These are phyloP conservation scores for Hyperopisus bebe DNA, from an alignment of 2,113 vertebrate genomes.

Conservation along the genomic window DNA sequence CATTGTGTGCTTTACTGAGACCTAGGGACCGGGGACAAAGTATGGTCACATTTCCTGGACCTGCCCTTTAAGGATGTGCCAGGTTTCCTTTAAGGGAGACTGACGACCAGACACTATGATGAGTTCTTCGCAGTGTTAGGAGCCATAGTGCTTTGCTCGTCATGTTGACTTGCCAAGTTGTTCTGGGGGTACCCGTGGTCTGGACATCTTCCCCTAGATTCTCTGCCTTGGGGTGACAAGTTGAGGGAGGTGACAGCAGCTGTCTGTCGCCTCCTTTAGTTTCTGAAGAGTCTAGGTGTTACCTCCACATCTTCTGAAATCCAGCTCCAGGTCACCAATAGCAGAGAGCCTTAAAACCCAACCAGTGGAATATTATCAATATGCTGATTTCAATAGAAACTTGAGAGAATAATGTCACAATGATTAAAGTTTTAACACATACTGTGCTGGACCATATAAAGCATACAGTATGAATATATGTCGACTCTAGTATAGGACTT, in stretches of 20 bases:
- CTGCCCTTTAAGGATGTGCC: background rate
- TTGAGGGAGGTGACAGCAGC: background rate
- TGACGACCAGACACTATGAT: background rate
- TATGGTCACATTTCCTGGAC: background rate
- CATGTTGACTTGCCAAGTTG: background rate
- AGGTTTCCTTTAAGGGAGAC: background rate
- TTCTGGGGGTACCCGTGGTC: background rate
- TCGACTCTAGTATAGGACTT: background rate
- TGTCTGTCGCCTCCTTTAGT: background rate
- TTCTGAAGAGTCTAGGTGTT: background rate
- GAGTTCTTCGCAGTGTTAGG: background rate
- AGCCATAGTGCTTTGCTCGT: background rate
- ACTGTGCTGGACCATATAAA: background rate
- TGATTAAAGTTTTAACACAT: background rate
- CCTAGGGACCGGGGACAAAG: background rate
- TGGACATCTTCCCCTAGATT: background rate
- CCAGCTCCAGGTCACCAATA: background rate
- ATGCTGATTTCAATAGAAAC: background rate
- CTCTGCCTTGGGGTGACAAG: background rate
- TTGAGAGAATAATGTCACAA: background rate
- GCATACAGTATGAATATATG: background rate
- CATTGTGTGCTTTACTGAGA: background rate
- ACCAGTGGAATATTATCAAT: background rate
- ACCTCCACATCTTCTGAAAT: background rate
- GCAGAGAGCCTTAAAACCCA: background rate